phyloP scores from a whole-genome alignment of 92 coral and sea anemone genomes.

The Parazoanthus atlanticus region DNA sequence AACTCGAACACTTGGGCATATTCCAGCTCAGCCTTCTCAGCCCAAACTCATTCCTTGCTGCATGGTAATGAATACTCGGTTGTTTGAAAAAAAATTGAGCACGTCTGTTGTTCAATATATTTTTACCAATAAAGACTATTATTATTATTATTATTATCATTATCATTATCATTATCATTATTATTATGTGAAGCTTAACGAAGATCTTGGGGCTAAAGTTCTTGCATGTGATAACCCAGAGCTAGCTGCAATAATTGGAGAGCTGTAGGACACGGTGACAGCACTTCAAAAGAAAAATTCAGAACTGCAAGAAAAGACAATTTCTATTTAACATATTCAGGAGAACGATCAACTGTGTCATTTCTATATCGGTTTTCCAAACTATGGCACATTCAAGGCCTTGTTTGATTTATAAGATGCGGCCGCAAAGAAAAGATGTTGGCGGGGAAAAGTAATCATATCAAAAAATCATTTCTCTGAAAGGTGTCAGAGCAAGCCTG shows the following conservation, averaged over 20 bases:
- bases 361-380: slow-evolving; percentile 63
- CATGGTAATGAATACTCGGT: no score
- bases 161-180: no score
- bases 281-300: slow-evolving; percentile 1
- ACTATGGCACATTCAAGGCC: slow-evolving; percentile 52
- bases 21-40: no score
- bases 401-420: slow-evolving; percentile 39
- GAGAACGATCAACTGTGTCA: slow-evolving; percentile 30
- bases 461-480: slow-evolving; percentile 38
- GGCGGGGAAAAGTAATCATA: slow-evolving; percentile 46
- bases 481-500: slow-evolving; percentile 44
- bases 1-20: no score
- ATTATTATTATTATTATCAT: no score
- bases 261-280: slow-evolving; percentile 42
- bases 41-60: no score
- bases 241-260: slow-evolving; percentile 9
- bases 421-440: slow-evolving; percentile 45
- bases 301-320: not conserved
- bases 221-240: slow-evolving; percentile 3
- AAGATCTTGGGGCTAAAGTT: slow-evolving; percentile 3
- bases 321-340: slow-evolving; percentile 47
- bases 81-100: no score
- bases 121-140: no score
- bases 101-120: no score
- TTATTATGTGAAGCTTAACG: no score